Percentiles rank a stretch among this genome's conserved stretches.
Conservation (phyloP, 2,113 vertebrate genomes). For the Rissa tridactyla region DNA sequence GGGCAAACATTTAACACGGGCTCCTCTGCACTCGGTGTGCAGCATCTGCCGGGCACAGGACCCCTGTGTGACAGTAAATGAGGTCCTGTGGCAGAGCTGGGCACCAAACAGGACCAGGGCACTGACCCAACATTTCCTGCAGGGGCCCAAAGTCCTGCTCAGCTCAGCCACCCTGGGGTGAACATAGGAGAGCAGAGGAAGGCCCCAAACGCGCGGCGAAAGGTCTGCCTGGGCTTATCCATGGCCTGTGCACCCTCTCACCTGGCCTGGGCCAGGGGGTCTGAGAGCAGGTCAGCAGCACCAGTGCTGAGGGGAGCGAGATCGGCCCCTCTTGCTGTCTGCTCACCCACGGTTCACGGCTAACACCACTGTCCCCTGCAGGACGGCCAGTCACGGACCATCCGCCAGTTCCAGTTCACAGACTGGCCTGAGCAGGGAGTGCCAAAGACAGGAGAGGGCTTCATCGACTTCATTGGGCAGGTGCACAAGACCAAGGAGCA, state of each 20-base stretch:
- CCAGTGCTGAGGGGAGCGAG: background rate
- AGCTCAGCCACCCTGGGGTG: background rate
- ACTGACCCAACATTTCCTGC: background rate
- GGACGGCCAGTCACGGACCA: conserved; percentile 96
- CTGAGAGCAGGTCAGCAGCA: background rate
- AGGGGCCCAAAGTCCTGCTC: background rate
- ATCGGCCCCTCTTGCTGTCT: background rate
- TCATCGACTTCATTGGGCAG: conserved; percentile 97
- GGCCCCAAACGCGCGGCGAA: background rate
- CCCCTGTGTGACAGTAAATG: background rate
- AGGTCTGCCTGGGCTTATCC: background rate
- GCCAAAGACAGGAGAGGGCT: conserved; percentile 94
- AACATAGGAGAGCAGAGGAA: background rate
- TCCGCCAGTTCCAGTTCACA: conserved; percentile 98
- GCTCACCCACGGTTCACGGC: accelerated
- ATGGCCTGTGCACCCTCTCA: background rate
- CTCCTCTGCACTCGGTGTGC: background rate
- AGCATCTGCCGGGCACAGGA: background rate
- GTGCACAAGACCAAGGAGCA: conserved; percentile 99
- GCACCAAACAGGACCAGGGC: background rate
- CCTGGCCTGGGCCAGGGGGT: background rate
- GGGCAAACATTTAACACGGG: background rate
- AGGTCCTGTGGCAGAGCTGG: background rate
- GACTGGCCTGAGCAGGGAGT: conserved; percentile 98
- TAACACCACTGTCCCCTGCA: conserved; percentile 21